phyloP scores from a whole-genome alignment of 2,113 vertebrate species.

The Lophura nycthemera region DNA sequence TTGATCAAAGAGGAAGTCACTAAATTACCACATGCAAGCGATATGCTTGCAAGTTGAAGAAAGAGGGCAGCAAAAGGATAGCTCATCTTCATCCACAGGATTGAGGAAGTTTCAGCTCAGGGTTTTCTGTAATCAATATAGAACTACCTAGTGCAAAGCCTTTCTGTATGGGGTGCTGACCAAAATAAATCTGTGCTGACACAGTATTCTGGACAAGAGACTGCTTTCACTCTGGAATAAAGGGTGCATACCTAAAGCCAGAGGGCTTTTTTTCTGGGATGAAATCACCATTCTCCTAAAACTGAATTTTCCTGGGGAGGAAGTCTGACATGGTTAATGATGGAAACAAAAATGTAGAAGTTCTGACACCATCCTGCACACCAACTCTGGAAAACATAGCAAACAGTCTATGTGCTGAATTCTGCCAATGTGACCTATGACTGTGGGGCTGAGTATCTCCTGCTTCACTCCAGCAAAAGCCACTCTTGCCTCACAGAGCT shows the following conservation, averaged over 20 bases:
- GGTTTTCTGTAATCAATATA: neutral
- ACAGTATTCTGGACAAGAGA: neutral
- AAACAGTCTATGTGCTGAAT: neutral
- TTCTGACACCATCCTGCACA: neutral
- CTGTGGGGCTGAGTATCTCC: neutral
- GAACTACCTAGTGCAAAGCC: neutral
- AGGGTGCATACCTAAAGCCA: neutral
- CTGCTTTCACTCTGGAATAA: neutral
- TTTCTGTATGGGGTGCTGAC: neutral
- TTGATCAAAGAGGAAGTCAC: neutral
- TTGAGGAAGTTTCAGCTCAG: neutral
- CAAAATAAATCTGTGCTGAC: neutral
- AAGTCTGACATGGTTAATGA: neutral
- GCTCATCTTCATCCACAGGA: neutral
- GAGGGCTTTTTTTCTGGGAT: neutral
- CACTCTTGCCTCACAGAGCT: neutral
- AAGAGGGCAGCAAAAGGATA: constrained; percentile 64
- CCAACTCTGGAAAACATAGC: neutral
- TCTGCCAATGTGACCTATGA: neutral
- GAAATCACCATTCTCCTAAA: neutral
- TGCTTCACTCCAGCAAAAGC: neutral
- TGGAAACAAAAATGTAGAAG: neutral
- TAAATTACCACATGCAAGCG: neutral
- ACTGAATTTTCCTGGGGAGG: fast-evolving
- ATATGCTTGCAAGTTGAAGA: constrained; percentile 9